These are phyloP conservation scores for Pollenia angustigena DNA, from an alignment of 2,888 invertebrate genomes.

Conservation along the genomic window DNA sequence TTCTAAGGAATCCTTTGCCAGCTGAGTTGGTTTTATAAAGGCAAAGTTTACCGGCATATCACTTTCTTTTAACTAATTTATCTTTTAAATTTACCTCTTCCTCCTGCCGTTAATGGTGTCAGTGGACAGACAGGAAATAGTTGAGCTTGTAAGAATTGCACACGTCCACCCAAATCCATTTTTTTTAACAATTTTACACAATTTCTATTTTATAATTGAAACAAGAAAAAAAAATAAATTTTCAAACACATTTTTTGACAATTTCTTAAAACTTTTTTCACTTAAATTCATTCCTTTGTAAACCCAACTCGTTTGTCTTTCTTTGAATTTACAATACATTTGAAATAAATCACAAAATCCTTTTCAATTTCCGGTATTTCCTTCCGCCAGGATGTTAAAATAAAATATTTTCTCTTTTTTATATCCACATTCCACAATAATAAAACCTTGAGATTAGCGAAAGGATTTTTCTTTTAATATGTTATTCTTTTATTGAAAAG, in stretches of 20 bases:
- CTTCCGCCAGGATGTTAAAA: conserved; percentile 43
- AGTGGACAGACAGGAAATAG: conserved; percentile 83
- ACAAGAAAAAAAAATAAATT: neutral
- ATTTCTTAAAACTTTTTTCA: conserved; percentile 10
- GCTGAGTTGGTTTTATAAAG: too few species aligned
- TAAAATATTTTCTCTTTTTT: conserved; percentile 18
- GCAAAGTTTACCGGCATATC: too few species aligned
- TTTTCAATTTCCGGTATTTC: conserved; percentile 48
- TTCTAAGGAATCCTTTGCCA: too few species aligned
- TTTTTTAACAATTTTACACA: conserved; percentile 3
- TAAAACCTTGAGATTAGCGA: conserved; percentile 25
- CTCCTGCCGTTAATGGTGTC: conserved; percentile 76
- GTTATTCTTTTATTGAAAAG: conserved; percentile 14
- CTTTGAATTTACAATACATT: neutral
- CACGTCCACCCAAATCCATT: conserved; percentile 79
- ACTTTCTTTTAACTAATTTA: neutral
- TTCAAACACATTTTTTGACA: neutral
- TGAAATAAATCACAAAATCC: conserved; percentile 44
- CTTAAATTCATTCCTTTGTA: neutral
- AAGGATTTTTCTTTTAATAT: neutral
- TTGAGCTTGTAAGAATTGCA: conserved; percentile 83
- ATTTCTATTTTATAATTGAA: neutral
- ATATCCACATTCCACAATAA: neutral
- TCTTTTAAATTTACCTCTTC: conserved; percentile 77
- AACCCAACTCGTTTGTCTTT: conserved; percentile 1